These are phyloP conservation scores for Okamejei kenojei DNA, from an alignment of 2,797 vertebrate genomes.

Conservation along the genomic window DNA sequence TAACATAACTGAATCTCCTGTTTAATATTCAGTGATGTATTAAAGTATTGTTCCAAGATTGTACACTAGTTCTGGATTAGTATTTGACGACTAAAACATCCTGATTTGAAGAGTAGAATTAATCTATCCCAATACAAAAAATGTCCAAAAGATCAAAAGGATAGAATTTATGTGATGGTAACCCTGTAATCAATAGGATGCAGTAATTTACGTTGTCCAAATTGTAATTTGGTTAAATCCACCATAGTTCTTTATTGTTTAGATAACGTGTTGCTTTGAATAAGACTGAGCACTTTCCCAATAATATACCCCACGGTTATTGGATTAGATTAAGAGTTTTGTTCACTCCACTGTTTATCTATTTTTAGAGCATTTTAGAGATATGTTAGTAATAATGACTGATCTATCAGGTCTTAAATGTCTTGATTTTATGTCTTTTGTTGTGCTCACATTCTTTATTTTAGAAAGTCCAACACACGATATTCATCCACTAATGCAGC, in stretches of 20 bases:
- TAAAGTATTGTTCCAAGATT: not conserved
- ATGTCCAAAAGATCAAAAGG: not conserved
- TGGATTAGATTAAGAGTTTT: not conserved
- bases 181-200: not conserved
- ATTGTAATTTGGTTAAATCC: not conserved
- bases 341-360: not conserved
- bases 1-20: not conserved
- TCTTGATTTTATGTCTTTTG: not conserved
- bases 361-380: slow-evolving; percentile 3
- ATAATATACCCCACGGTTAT: not conserved
- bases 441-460: not conserved
- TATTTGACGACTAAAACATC: not conserved
- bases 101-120: not conserved
- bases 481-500: not conserved
- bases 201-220: not conserved
- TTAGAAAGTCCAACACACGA: not conserved
- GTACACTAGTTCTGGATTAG: not conserved
- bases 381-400: not conserved
- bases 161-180: not conserved
- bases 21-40: not conserved
- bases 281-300: not conserved
- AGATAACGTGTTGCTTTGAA: not conserved
- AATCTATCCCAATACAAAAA: not conserved
- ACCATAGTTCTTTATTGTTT: not conserved
- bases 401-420: not conserved